These are phyloP conservation scores for Laothoe populi DNA, from an alignment of 2,888 invertebrate genomes.

Conservation along the genomic window DNA sequence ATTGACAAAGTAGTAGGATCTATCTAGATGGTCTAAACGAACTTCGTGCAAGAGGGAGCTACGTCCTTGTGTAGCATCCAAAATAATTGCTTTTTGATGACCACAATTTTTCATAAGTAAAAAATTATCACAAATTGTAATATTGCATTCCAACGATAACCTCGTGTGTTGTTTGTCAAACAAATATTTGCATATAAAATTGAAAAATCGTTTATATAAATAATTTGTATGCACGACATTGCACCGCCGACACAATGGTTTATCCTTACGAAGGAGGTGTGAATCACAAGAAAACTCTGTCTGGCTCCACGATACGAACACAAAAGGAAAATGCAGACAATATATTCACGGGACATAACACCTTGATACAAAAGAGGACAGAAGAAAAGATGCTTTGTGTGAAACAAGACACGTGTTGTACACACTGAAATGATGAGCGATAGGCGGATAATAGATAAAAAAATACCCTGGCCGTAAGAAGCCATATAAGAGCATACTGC, in stretches of 20 bases:
- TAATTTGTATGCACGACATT: slow-evolving; percentile 20
- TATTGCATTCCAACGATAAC: not conserved
- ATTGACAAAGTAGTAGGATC: too few relatives aligned
- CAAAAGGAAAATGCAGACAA: not conserved
- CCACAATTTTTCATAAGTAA: not conserved
- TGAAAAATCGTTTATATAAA: slow-evolving; percentile 19
- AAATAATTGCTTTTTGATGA: not conserved
- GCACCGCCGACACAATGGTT: slow-evolving; percentile 6
- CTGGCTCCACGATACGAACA: slow-evolving; percentile 14
- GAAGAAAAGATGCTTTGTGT: not conserved
- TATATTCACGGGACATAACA: not conserved
- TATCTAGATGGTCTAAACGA: too few relatives aligned
- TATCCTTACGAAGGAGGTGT: slow-evolving; percentile 21
- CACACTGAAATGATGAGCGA: not conserved
- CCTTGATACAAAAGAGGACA: not conserved
- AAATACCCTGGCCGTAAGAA: too few relatives aligned
- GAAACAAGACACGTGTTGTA: not conserved
- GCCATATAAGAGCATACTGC: too few relatives aligned
- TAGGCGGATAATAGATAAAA: too few relatives aligned
- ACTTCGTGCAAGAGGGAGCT: too few relatives aligned
- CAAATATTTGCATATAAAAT: slow-evolving; percentile 21
- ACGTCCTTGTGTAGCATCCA: too few relatives aligned
- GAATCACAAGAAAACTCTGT: slow-evolving; percentile 20
- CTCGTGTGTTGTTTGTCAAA: slow-evolving; percentile 4
- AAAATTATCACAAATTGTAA: slow-evolving; percentile 2